Conservation (phyloP, 1,140 invertebrate species). For the Augochlora pura region DNA sequence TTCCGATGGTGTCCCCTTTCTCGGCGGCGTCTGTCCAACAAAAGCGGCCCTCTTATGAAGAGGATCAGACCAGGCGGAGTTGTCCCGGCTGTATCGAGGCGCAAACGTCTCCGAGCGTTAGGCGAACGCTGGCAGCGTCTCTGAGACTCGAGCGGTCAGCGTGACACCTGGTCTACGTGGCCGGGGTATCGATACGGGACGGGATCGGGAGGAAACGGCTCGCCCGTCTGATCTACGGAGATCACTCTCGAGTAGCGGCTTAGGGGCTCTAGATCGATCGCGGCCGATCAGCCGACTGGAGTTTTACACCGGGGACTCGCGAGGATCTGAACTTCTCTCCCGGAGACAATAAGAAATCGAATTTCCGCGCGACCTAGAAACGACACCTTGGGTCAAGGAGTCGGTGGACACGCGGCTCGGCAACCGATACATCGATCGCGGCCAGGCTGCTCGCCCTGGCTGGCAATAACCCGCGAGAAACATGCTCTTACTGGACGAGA, state of each 20-base stretch:
- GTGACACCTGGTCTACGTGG: slow-evolving; percentile 34
- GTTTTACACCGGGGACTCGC: neutral
- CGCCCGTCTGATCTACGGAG: no score
- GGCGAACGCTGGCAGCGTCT: slow-evolving; percentile 16
- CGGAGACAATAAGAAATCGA: slow-evolving; percentile 29
- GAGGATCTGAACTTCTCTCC: neutral
- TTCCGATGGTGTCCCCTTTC: neutral
- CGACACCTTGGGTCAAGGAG: neutral
- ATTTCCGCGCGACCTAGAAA: neutral
- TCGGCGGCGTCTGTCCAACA: neutral
- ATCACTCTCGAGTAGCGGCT: no score
- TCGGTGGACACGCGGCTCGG: neutral
- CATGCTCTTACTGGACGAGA: neutral
- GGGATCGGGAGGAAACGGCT: no score
- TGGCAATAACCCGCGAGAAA: neutral
- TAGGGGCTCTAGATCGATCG: neutral
- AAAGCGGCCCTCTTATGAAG: neutral
- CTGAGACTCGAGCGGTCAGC: slow-evolving; percentile 3
- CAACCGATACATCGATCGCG: slow-evolving; percentile 5
- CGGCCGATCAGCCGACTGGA: neutral
- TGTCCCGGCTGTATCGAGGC: neutral
- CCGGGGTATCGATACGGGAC: neutral
- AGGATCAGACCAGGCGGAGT: neutral
- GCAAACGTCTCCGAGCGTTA: neutral
- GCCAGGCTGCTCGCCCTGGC: neutral